Evolutionary conservation across 2,113 vertebrate species (phyloP), one percentile per base, ranked within the genome.

Genomic region (Vidua macroura): DNA sequence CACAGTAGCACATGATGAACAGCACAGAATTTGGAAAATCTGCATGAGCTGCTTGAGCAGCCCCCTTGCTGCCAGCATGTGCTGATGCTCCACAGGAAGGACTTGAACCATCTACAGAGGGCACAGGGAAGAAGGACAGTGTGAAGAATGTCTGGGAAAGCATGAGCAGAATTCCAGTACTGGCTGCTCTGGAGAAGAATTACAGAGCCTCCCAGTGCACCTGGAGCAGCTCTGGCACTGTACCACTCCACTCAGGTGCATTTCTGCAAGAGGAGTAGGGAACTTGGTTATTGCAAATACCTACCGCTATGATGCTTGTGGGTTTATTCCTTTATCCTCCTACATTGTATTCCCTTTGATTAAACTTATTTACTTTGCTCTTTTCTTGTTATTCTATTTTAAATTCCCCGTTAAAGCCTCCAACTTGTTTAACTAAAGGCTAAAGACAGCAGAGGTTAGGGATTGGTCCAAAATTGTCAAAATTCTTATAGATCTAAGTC

Each of bases 401-500:
- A 76, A 75, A 76, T 62, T 59, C 18, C 23, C 23, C 48, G 39
- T 91, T 85, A 55, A 83, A 77, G 27, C n/a, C 41, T n/a, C 25
- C 24, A 79, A 43, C 15, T 69, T 93, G 62, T 91, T 93, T 82
- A 73, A 77, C 41, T 56, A 84, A 88, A 81, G 64, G 83, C 53
- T 86, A 77, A 93, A 93, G 87, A 53, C 59, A 80, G 62, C 56
- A 90, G 49, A 96, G 49, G 51, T 82, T 84, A 88, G 16, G 24
- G 63, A 43, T 62, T 88, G 44, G 31, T 63, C 73, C 89, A 84
- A 90, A 95, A 39, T 62, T n/a, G 15, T 28, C 60, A 39, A 59
- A 94, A 94, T 95, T 85, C 53, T 82, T 74, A 79, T 4, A 37
- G 59, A 66, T 21, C 88, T 53, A 96, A 91, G 78, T 88, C 10